Conservation (phyloP, 2,113 vertebrate species). For the Tor tambroides region DNA sequence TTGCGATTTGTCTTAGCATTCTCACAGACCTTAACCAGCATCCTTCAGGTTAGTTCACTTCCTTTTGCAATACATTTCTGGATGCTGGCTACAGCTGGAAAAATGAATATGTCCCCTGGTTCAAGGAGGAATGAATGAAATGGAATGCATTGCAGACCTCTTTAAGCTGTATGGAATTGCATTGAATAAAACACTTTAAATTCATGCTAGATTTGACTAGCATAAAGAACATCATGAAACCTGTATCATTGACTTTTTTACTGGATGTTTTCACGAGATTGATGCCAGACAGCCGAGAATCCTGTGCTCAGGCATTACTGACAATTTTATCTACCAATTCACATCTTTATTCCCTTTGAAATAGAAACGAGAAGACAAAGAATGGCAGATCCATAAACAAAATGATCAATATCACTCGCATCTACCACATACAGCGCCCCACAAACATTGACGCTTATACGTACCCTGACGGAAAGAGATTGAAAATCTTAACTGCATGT, state of each 20-base stretch:
- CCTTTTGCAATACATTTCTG: too few relatives aligned
- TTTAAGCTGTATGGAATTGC: too few relatives aligned
- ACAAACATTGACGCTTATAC: constrained; percentile 13
- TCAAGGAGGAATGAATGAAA: too few relatives aligned
- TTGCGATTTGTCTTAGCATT: constrained; percentile 40
- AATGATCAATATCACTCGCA: constrained; percentile 46
- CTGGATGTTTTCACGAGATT: neutral
- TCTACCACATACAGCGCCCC: neutral
- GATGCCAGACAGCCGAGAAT: neutral
- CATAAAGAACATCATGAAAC: neutral
- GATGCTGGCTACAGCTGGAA: too few relatives aligned
- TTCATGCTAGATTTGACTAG: neutral
- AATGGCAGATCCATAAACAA: constrained; percentile 40
- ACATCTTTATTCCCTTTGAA: constrained; percentile 25
- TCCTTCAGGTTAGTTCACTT: constrained; percentile 12
- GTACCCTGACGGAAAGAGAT: constrained; percentile 6
- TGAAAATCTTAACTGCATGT: constrained; percentile 9
- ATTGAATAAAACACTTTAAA: neutral
- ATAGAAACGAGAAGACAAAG: constrained; percentile 40
- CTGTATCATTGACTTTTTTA: neutral
- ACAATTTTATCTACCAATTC: constrained; percentile 5
- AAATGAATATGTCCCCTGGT: too few relatives aligned
- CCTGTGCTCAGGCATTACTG: neutral
- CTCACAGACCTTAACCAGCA: constrained; percentile 25
- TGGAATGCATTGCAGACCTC: too few relatives aligned